Evolutionary conservation across 2,888 invertebrate genomes (phyloP), one percentile per base, ranked within the genome.

Genomic region (Cosmia pyralina): DNA sequence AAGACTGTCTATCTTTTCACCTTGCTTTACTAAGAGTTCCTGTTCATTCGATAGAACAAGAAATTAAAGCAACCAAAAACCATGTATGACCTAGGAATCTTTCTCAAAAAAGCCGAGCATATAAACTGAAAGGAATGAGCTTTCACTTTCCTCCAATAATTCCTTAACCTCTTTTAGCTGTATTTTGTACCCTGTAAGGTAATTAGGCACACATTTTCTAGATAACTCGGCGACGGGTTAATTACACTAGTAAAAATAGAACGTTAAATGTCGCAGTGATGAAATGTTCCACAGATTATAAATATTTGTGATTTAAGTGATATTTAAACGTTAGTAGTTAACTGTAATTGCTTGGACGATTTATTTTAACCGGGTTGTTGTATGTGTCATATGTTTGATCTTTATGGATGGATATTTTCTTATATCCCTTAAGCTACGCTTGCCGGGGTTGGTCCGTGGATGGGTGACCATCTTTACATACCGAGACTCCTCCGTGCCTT

Each of bases 211-310:
- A 79, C 81, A 85, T 85, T 84, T 83, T 75, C 81, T 63, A 85
- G 85, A 86, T 88, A 87, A 86, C 78, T 83, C 48, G 59, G 67
- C 80, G 85, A 84, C 83, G 81, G 81, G 82, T 83, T 90, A 90
- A 89, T 90, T 89, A 83, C 85, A 60, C 68, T 69, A 77, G 84
- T 88, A 88, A 87, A 87, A 87, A 88, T 88, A 88, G 87, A 83
- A 87, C 82, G 81, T 80, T 84, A 80, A 81, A 63, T 72, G 86
- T 65, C 48, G 11, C 76, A 69, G 83, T 88, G 88, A 88, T 86
- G 86, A 84, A 82, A 86, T 85, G 85, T 85, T 84, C 86, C 79
- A 78, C 86, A 65, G 83, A 85, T 86, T 85, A 86, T 85, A 87
- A 84, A 87, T 88, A 85, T 84, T 83, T 84, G 87, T 83, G 83